phyloP scores from a whole-genome alignment of 1,140 invertebrate genomes.

The Hydropsyche tenuis region DNA sequence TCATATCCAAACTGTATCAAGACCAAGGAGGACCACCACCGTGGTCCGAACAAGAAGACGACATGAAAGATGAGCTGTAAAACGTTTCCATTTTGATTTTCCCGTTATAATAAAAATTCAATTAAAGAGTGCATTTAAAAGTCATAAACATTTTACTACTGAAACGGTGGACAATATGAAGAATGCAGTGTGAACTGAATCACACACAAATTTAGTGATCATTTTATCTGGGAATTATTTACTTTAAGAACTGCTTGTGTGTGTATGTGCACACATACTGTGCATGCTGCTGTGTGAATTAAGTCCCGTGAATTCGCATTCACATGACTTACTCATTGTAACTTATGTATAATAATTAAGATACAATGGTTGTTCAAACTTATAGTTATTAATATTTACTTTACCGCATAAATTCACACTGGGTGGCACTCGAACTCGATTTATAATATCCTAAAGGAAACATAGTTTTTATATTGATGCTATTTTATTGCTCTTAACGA shows the following conservation, averaged over 20 bases:
- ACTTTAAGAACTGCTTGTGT: not conserved
- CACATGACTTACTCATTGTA: too few relatives aligned
- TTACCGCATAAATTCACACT: too few relatives aligned
- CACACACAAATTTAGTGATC: not conserved
- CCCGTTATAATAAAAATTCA: not conserved
- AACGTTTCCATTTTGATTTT: not conserved
- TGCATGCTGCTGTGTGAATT: conserved; percentile 4
- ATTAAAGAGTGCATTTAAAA: conserved; percentile 16
- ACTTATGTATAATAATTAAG: too few relatives aligned
- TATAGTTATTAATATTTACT: too few relatives aligned
- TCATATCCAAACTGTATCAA: conserved; percentile 64
- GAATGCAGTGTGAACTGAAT: conserved; percentile 2
- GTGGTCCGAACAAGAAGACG: conserved; percentile 74
- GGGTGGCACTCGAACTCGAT: too few relatives aligned
- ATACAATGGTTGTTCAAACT: too few relatives aligned
- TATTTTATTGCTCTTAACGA: too few relatives aligned
- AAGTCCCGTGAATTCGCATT: not conserved
- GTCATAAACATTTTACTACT: not conserved
- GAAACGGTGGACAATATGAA: conserved; percentile 11
- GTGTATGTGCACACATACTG: conserved; percentile 15
- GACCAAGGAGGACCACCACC: conserved; percentile 72
- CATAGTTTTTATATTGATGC: too few relatives aligned
- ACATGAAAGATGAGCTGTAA: conserved; percentile 90
- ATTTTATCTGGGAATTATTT: not conserved
- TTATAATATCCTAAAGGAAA: too few relatives aligned